Evolutionary conservation across 2,113 vertebrate species (phyloP).

Genomic region (Ammodytes dubius): DNA sequence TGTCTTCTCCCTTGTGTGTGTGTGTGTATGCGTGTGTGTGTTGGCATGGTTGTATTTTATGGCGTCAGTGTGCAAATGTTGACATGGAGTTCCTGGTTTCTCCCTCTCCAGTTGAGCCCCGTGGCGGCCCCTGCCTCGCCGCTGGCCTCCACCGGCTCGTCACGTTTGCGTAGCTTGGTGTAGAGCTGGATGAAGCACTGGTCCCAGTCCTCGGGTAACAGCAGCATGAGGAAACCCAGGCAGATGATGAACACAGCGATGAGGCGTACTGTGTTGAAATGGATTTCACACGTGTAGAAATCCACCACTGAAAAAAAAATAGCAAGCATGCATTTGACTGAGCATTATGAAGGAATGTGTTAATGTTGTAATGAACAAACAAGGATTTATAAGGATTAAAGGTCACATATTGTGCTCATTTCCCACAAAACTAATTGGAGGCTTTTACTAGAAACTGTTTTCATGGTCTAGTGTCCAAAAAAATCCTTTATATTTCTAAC

Average conservation of each 20-base stretch:
- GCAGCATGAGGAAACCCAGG: constrained; percentile 95
- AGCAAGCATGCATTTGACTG: neutral
- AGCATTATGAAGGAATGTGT: neutral
- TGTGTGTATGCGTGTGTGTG: constrained; percentile 16
- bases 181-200: constrained; percentile 92
- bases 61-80: constrained; percentile 89
- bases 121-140: constrained; percentile 82
- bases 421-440: no score
- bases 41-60: constrained; percentile 17
- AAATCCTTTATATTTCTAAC: no score
- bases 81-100: constrained; percentile 90
- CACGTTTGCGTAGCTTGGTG: constrained; percentile 92
- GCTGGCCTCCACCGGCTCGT: constrained; percentile 86
- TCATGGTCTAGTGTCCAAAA: no score
- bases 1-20: constrained; percentile 1
- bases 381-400: neutral
- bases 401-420: no score
- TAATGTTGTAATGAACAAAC: neutral
- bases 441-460: no score
- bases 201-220: constrained; percentile 97
- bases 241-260: constrained; percentile 95
- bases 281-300: constrained; percentile 93
- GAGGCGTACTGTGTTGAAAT: constrained; percentile 95
- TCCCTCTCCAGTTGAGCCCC: constrained; percentile 88
- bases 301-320: constrained; percentile 89